A percentile compares a stretch with the other conserved stretches of the same genome.
phyloP scores from a whole-genome alignment of 2,113 vertebrate species.

The Bagarius yarrelli region DNA sequence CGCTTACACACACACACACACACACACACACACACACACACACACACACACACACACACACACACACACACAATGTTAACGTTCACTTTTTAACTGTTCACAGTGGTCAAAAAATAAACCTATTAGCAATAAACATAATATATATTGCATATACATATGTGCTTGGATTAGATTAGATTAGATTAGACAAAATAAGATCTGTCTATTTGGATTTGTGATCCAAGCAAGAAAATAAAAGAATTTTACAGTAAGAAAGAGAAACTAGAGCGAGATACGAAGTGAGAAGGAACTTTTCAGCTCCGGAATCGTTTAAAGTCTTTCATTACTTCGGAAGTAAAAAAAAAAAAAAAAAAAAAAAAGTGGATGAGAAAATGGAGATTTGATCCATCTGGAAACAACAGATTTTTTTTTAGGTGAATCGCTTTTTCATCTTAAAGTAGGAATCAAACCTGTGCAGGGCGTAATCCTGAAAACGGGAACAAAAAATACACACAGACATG shows the following conservation, averaged over 20 bases:
- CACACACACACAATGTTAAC: background rate
- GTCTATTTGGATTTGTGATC: background rate
- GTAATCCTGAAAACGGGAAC: slow-evolving; percentile 74
- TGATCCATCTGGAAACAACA: background rate
- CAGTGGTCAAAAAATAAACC: slow-evolving; percentile 1
- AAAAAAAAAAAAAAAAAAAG: background rate
- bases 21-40: no score
- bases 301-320: background rate
- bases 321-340: background rate
- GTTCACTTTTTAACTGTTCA: background rate
- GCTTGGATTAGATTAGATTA: background rate
- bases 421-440: slow-evolving; percentile 79
- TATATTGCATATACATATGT: background rate
- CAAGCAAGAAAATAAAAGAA: no score
- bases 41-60: background rate
- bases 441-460: slow-evolving; percentile 83
- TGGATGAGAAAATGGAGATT: background rate
- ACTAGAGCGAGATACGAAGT: background rate
- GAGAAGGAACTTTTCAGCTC: background rate
- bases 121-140: background rate
- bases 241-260: background rate
- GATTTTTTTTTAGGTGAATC: slow-evolving; percentile 59
- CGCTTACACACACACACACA: no score
- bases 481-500: background rate
- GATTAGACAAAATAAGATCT: background rate